These are phyloP conservation scores for Amorpha juglandis DNA, from an alignment of 2,888 invertebrate species.

Conservation along the genomic window DNA sequence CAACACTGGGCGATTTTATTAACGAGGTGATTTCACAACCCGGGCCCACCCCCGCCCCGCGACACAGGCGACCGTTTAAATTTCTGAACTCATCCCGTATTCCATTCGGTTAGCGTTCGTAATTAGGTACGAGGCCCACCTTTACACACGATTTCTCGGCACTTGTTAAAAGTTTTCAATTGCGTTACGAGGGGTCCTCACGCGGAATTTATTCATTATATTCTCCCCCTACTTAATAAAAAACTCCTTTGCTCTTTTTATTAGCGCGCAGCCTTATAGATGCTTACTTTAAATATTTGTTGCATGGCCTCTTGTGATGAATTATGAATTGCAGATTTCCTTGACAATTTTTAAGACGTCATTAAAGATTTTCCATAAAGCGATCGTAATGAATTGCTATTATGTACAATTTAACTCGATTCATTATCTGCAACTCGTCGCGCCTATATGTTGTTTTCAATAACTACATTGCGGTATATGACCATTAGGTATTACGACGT, in stretches of 20 bases:
- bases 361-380: slow-evolving; percentile 50
- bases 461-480: neutral
- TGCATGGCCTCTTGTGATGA: slow-evolving; percentile 73
- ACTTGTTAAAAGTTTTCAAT: slow-evolving; percentile 85
- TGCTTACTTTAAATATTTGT: slow-evolving; percentile 81
- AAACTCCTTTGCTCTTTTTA: slow-evolving; percentile 75
- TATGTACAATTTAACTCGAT: slow-evolving; percentile 13
- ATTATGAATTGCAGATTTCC: slow-evolving; percentile 77
- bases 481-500: neutral
- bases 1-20: slow-evolving; percentile 64
- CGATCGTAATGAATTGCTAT: slow-evolving; percentile 31
- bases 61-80: slow-evolving; percentile 61
- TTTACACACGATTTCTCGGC: slow-evolving; percentile 83
- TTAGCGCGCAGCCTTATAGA: slow-evolving; percentile 66
- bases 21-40: slow-evolving; percentile 72
- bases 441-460: slow-evolving; percentile 3
- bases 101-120: slow-evolving; percentile 66
- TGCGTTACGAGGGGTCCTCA: slow-evolving; percentile 79
- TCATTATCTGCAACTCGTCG: slow-evolving; percentile 10
- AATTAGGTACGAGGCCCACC: slow-evolving; percentile 79
- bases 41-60: slow-evolving; percentile 36
- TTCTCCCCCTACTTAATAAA: slow-evolving; percentile 76
- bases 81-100: slow-evolving; percentile 76
- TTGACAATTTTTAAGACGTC: slow-evolving; percentile 65
- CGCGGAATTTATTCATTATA: slow-evolving; percentile 83